Percentiles rank a stretch among this genome's conserved stretches.
phyloP scores from a whole-genome alignment of 1,140 invertebrate genomes.

The Hypsibius dujardini region DNA sequence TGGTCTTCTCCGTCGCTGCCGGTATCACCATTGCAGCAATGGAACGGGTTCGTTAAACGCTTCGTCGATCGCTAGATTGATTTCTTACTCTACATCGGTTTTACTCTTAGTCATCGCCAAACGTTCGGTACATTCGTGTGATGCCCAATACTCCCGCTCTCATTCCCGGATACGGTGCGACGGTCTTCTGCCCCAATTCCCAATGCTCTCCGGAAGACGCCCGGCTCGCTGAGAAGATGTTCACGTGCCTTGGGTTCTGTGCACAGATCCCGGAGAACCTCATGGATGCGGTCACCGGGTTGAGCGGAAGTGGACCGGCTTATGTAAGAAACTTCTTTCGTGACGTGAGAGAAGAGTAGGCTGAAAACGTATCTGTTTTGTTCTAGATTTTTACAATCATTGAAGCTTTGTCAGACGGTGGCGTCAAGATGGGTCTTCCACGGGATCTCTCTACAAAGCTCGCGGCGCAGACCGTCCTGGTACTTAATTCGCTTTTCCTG shows the following conservation, averaged over 20 bases:
- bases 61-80: too few relatives aligned
- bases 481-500: constrained; percentile 22
- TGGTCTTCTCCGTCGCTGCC: constrained; percentile 73
- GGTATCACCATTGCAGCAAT: constrained; percentile 60
- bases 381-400: constrained; percentile 63
- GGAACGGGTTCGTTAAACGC: constrained; percentile 47
- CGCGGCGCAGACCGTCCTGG: constrained; percentile 66
- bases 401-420: constrained; percentile 77
- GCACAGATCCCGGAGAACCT: constrained; percentile 66
- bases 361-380: constrained; percentile 18
- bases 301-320: constrained; percentile 85
- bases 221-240: constrained; percentile 43
- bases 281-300: constrained; percentile 74
- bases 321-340: constrained; percentile 48
- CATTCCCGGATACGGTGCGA: constrained; percentile 57
- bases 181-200: constrained; percentile 54
- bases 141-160: constrained; percentile 89
- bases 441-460: constrained; percentile 57
- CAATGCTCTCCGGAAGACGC: constrained; percentile 42
- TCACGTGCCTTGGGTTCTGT: constrained; percentile 66
- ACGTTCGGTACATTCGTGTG: constrained; percentile 45
- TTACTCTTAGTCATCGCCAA: too few relatives aligned
- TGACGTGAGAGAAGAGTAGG: neutral
- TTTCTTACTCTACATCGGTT: too few relatives aligned
- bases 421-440: constrained; percentile 73